A percentile compares a stretch with the other conserved stretches of the same genome.
These are phyloP conservation scores for Erethizon dorsatum DNA, from an alignment of 2,797 vertebrate species.

Conservation along the genomic window DNA sequence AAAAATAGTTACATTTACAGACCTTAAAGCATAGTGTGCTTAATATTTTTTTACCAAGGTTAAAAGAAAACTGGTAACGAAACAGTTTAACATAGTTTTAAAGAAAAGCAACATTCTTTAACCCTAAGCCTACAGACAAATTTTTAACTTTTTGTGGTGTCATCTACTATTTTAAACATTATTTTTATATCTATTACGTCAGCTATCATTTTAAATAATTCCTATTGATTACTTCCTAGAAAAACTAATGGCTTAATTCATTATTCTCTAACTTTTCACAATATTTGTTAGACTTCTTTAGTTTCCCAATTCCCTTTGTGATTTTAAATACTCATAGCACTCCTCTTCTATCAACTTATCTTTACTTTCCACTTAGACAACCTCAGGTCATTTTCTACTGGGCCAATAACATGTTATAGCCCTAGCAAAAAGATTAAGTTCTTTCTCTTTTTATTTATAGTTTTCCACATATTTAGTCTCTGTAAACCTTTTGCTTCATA, in stretches of 20 bases:
- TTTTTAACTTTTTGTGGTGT: neutral
- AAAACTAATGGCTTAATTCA: slow-evolving; percentile 46
- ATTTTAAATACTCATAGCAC: neutral
- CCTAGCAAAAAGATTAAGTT: neutral
- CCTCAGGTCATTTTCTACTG: neutral
- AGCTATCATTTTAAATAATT: neutral
- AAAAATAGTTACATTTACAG: slow-evolving; percentile 21
- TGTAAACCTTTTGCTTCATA: neutral
- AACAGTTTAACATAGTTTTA: neutral
- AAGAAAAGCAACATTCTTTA: slow-evolving; percentile 46
- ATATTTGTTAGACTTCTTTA: neutral
- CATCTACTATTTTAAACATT: neutral
- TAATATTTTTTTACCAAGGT: slow-evolving; percentile 11
- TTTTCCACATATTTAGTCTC: neutral
- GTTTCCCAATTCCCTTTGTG: neutral
- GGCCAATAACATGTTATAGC: neutral
- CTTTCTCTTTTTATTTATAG: neutral
- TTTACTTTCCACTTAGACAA: neutral
- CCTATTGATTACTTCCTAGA: neutral
- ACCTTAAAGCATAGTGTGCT: neutral
- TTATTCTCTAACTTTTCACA: neutral
- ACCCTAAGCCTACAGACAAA: neutral
- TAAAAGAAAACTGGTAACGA: slow-evolving; percentile 21
- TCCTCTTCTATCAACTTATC: neutral
- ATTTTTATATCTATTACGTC: neutral